Conservation (phyloP, 37 sponge, comb jelly and placozoan species). For the Diacarnus erythraeanus region DNA sequence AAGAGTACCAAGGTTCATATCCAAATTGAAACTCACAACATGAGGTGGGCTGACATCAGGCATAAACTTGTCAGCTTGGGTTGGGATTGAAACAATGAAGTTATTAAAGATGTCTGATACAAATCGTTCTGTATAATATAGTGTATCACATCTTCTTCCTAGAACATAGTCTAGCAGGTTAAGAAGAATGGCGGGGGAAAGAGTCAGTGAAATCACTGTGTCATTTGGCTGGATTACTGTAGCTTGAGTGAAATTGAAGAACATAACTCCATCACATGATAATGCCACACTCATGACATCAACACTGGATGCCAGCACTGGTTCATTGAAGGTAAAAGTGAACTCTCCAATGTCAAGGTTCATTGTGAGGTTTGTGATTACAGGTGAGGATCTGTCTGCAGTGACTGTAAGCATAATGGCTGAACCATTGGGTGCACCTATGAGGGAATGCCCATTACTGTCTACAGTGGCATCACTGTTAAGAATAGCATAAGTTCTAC, state of each 20-base stretch:
- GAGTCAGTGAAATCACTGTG: neutral
- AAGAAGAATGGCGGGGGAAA: constrained; percentile 7
- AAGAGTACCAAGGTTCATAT: constrained; percentile 66
- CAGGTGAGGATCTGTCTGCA: constrained; percentile 57
- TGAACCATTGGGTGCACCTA: constrained; percentile 52
- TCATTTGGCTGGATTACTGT: neutral
- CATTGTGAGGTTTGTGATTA: constrained; percentile 24
- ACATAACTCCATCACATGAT: neutral
- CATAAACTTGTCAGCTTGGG: constrained; percentile 24
- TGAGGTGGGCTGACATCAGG: constrained; percentile 63
- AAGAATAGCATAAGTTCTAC: constrained; percentile 58
- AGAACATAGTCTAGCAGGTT: constrained; percentile 30
- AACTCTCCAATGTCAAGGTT: constrained; percentile 65
- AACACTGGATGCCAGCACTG: constrained; percentile 20
- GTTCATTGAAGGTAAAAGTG: constrained; percentile 73
- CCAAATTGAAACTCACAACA: constrained; percentile 58
- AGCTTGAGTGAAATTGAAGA: constrained; percentile 23
- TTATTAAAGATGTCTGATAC: constrained; percentile 61
- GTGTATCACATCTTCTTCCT: constrained; percentile 10
- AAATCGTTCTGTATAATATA: constrained; percentile 32
- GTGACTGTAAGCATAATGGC: constrained; percentile 53
- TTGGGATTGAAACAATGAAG: neutral
- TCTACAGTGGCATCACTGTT: constrained; percentile 56
- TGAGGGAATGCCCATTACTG: constrained; percentile 48
- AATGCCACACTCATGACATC: constrained; percentile 8